These are phyloP conservation scores for Auanema freiburgensis DNA, from an alignment of 2,888 invertebrate species.

Conservation along the genomic window DNA sequence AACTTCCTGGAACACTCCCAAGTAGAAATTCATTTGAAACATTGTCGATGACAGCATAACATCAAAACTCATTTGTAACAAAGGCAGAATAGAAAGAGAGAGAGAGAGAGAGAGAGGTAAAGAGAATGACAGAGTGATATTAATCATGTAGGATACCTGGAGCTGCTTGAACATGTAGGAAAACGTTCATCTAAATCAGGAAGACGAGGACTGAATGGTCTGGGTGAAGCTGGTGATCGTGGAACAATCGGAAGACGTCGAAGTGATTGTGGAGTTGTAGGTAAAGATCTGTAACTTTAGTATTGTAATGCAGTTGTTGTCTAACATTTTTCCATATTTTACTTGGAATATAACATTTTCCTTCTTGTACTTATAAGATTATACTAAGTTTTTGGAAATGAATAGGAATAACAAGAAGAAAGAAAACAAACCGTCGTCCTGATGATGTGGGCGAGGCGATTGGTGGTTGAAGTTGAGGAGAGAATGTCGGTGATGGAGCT, in stretches of 20 bases:
- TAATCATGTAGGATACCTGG: too few relatives aligned
- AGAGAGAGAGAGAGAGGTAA: too few relatives aligned
- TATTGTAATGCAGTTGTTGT: neutral
- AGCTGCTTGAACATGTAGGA: too few relatives aligned
- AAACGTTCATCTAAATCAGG: slow-evolving; percentile 4
- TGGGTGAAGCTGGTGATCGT: neutral
- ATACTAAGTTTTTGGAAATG: neutral
- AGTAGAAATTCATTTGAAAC: too few relatives aligned
- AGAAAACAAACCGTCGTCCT: too few relatives aligned
- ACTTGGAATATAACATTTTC: neutral
- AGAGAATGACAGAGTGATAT: too few relatives aligned
- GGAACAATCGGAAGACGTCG: slow-evolving; percentile 1
- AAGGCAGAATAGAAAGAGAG: too few relatives aligned
- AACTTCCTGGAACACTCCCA: too few relatives aligned
- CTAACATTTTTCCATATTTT: neutral
- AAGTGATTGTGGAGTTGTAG: neutral
- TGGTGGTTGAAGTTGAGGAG: neutral
- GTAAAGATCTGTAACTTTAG: neutral
- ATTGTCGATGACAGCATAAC: too few relatives aligned
- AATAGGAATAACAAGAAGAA: too few relatives aligned
- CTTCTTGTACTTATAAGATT: neutral
- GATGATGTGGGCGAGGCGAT: neutral
- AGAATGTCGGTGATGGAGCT: neutral
- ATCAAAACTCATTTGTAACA: too few relatives aligned
- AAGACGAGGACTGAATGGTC: slow-evolving; percentile 4